These are phyloP conservation scores for Pagetopsis macropterus DNA, from an alignment of 2,797 vertebrate genomes.

Conservation along the genomic window DNA sequence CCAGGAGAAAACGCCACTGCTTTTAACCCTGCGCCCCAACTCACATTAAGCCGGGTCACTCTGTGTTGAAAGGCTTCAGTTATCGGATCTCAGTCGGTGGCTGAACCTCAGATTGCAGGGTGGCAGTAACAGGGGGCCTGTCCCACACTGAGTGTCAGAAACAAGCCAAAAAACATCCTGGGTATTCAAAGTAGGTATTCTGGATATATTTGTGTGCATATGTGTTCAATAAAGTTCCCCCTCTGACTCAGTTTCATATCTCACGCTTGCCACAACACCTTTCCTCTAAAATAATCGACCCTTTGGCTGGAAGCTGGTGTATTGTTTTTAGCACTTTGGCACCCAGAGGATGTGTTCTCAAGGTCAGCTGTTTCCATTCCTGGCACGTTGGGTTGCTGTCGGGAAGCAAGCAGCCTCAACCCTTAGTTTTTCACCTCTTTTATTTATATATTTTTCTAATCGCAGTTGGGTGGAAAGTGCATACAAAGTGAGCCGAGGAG, in stretches of 20 bases:
- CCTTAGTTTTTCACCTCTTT: constrained; percentile 3
- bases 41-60: constrained; percentile 23
- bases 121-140: constrained; percentile 58
- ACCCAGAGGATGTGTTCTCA: constrained; percentile 67
- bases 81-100: constrained; percentile 65
- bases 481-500: constrained; percentile 52
- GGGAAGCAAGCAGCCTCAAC: constrained; percentile 59
- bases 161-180: constrained; percentile 45
- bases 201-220: constrained; percentile 32
- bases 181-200: constrained; percentile 19
- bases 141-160: constrained; percentile 57
- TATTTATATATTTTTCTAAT: constrained; percentile 29
- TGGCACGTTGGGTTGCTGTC: constrained; percentile 62
- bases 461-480: constrained; percentile 46
- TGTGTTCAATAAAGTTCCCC: not conserved
- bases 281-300: constrained; percentile 59
- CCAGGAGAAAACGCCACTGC: no score
- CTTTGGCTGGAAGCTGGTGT: constrained; percentile 55
- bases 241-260: constrained; percentile 19
- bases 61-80: constrained; percentile 45
- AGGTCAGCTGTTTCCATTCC: constrained; percentile 75
- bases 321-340: constrained; percentile 68
- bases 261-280: constrained; percentile 48
- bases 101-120: constrained; percentile 60
- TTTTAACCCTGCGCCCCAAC: constrained; percentile 14